phyloP scores from a whole-genome alignment of 2,888 invertebrate genomes.

The Litoditis marina region DNA sequence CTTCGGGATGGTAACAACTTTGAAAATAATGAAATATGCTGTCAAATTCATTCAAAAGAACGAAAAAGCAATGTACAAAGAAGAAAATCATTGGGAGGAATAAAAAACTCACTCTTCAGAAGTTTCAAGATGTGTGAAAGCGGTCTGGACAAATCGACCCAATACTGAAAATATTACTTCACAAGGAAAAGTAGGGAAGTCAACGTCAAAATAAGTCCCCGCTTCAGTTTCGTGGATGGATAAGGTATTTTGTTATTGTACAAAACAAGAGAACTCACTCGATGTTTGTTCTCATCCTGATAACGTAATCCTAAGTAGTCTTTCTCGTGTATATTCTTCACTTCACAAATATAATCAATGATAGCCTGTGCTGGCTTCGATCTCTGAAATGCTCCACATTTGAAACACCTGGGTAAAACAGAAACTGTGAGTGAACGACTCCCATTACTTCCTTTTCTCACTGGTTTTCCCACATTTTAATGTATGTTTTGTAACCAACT shows the following conservation, averaged over 20 bases:
- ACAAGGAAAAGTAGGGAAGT: not conserved
- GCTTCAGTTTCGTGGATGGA: not conserved
- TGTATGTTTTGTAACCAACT: too few relatives aligned
- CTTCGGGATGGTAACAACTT: too few relatives aligned
- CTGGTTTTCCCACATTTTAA: too few relatives aligned
- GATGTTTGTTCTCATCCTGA: constrained; percentile 82
- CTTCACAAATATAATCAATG: constrained; percentile 84
- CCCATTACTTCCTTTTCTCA: too few relatives aligned
- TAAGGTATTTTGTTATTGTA: not conserved
- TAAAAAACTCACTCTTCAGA: constrained; percentile 75
- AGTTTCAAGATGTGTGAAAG: constrained; percentile 74
- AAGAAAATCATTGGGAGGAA: not conserved
- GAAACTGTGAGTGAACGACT: too few relatives aligned
- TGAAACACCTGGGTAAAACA: too few relatives aligned
- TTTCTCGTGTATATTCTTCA: constrained; percentile 83
- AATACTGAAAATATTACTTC: constrained; percentile 73
- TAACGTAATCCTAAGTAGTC: constrained; percentile 91
- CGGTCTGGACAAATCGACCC: constrained; percentile 86
- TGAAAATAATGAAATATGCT: too few relatives aligned
- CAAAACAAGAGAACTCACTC: constrained; percentile 76
- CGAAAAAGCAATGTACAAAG: too few relatives aligned
- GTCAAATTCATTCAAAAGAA: too few relatives aligned
- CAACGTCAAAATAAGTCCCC: not conserved
- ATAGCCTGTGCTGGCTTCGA: constrained; percentile 76
- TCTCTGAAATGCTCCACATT: constrained; percentile 55